phyloP scores from a whole-genome alignment of 2,113 vertebrate genomes.

The Glaucomys volans region DNA sequence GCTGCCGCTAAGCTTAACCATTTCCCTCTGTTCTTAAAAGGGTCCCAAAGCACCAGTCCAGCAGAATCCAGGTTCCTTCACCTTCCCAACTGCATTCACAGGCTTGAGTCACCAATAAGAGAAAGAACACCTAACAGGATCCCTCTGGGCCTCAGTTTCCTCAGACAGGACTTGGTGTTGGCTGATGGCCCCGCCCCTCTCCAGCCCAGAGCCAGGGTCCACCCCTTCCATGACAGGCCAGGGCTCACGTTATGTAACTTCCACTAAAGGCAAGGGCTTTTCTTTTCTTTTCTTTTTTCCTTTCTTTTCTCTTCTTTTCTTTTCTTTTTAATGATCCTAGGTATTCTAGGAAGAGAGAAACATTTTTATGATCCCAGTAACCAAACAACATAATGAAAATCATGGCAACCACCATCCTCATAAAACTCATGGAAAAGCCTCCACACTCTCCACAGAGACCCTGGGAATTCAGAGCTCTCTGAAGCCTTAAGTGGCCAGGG shows the following conservation, averaged over 20 bases:
- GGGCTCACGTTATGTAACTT: neutral
- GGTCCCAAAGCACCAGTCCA: neutral
- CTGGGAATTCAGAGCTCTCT: constrained; percentile 64
- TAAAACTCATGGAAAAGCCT: constrained; percentile 56
- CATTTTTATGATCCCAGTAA: constrained; percentile 68
- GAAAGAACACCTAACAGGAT: accelerated
- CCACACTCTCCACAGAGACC: constrained; percentile 24
- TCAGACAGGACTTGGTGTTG: neutral
- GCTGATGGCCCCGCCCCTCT: neutral
- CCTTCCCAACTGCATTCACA: neutral
- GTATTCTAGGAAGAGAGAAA: constrained; percentile 64
- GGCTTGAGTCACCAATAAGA: neutral
- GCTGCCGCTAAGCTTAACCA: neutral
- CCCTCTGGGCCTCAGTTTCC: constrained; percentile 50
- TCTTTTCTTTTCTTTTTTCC: constrained; percentile 28
- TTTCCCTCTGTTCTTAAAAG: neutral
- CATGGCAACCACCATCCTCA: constrained; percentile 51
- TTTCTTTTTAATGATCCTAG: constrained; percentile 39
- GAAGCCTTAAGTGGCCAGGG: constrained; percentile 61
- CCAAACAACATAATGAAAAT: constrained; percentile 70
- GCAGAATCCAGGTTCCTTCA: neutral
- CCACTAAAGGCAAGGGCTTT: neutral
- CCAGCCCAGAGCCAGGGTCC: neutral
- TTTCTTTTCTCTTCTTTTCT: neutral
- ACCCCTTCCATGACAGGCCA: neutral